Percentiles rank a stretch among this genome's conserved stretches.
Evolutionary conservation across 2,888 invertebrate genomes (phyloP).

Genomic region (Smittia sp.): DNA sequence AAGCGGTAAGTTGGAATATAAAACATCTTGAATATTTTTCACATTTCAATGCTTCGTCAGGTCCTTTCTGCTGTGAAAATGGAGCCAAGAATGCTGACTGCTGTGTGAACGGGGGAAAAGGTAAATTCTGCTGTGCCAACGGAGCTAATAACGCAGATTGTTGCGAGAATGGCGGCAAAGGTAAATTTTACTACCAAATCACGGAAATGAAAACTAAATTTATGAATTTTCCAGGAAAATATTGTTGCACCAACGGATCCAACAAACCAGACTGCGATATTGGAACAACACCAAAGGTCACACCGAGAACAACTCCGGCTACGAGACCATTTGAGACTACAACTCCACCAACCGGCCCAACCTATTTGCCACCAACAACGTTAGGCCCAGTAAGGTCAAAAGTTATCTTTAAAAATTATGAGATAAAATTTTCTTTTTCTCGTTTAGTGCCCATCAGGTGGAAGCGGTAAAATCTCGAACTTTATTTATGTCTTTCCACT

Average conservation of each 20-base stretch:
- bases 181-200: slow-evolving; percentile 12
- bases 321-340: background rate
- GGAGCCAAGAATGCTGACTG: slow-evolving; percentile 9
- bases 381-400: background rate
- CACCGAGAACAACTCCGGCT: background rate
- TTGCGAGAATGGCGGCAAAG: slow-evolving; percentile 6
- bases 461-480: background rate
- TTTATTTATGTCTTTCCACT: background rate
- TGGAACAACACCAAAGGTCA: background rate
- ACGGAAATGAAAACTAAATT: background rate
- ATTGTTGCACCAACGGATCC: slow-evolving; percentile 11
- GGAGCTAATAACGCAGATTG: slow-evolving; percentile 30
- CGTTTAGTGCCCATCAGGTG: background rate
- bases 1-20: background rate
- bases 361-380: background rate
- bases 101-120: slow-evolving; percentile 5
- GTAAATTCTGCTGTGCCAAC: background rate
- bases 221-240: background rate
- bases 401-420: background rate
- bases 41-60: no score
- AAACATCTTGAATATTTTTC: background rate
- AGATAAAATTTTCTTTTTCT: background rate
- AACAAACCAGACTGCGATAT: background rate
- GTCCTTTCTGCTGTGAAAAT: background rate
- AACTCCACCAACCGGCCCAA: background rate